Conservation (phyloP, 2,888 invertebrate species). For the Hypomecis atomaria region DNA sequence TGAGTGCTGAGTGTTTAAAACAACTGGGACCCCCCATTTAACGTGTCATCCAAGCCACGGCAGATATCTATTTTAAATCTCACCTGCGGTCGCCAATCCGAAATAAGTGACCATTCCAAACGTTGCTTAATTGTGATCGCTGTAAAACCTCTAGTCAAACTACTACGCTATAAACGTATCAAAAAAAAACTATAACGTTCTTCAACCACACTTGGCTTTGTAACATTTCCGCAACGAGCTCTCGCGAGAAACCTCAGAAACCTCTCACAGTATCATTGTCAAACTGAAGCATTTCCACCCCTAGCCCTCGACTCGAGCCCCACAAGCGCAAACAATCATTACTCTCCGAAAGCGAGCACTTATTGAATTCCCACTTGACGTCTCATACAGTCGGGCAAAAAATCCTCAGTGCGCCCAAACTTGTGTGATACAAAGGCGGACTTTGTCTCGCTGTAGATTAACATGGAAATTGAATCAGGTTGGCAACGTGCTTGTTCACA, state of each 20-base stretch:
- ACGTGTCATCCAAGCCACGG: too few species aligned
- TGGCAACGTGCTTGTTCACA: slow-evolving; percentile 40
- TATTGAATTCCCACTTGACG: slow-evolving; percentile 41
- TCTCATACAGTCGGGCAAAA: slow-evolving; percentile 47
- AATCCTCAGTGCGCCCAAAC: slow-evolving; percentile 51
- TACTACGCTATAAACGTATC: too few species aligned
- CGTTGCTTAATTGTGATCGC: too few species aligned
- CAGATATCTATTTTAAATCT: too few species aligned
- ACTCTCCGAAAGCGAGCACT: slow-evolving; percentile 32
- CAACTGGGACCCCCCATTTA: too few species aligned
- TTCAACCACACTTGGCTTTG: slow-evolving; percentile 5
- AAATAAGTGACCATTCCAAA: too few species aligned
- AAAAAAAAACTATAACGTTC: background rate
- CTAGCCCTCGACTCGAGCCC: slow-evolving; percentile 14
- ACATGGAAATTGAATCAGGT: slow-evolving; percentile 77
- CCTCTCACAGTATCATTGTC: slow-evolving; percentile 18
- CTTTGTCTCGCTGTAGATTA: slow-evolving; percentile 67
- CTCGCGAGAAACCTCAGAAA: slow-evolving; percentile 11
- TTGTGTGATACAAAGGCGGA: slow-evolving; percentile 59
- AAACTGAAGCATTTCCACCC: slow-evolving; percentile 17
- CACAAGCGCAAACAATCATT: slow-evolving; percentile 26
- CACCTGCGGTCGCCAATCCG: too few species aligned
- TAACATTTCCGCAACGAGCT: slow-evolving; percentile 3
- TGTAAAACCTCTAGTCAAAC: too few species aligned
- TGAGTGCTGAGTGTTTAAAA: too few species aligned